A percentile compares a stretch with the other conserved stretches of the same genome.
These are phyloP conservation scores for Heterodera filipjevi DNA, from an alignment of 2,888 invertebrate species.

Conservation along the genomic window DNA sequence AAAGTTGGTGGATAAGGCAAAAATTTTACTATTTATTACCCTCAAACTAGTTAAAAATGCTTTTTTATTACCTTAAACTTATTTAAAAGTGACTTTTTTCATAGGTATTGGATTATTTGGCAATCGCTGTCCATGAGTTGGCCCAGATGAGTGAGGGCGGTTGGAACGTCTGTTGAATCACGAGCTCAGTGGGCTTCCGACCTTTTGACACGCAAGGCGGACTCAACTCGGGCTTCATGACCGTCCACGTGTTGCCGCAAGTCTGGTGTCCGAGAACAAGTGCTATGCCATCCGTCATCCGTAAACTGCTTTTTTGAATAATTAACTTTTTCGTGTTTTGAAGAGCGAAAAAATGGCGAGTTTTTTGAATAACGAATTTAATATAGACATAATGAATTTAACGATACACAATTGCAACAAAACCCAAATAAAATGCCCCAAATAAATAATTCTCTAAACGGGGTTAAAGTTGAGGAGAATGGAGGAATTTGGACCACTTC, in stretches of 20 bases:
- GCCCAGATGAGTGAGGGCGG: slow-evolving; percentile 75
- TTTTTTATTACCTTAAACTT: too few species aligned
- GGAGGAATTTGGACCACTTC: too few species aligned
- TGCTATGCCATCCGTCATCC: slow-evolving; percentile 74
- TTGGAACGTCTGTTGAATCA: slow-evolving; percentile 74
- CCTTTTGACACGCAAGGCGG: slow-evolving; percentile 76
- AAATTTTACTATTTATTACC: too few species aligned
- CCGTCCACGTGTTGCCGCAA: slow-evolving; percentile 74
- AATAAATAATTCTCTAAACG: too few species aligned
- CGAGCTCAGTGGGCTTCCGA: slow-evolving; percentile 73
- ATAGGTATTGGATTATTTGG: slow-evolving; percentile 70
- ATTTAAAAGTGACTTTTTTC: not conserved
- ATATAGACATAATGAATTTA: too few species aligned
- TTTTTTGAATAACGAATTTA: too few species aligned
- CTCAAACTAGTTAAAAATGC: not conserved
- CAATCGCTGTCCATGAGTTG: slow-evolving; percentile 74
- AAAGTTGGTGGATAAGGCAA: slow-evolving; percentile 70
- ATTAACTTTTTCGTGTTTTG: too few species aligned
- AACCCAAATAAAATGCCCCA: too few species aligned
- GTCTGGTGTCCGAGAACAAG: slow-evolving; percentile 67
- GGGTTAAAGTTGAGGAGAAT: too few species aligned
- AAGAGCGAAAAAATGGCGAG: too few species aligned
- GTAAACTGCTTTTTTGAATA: too few species aligned
- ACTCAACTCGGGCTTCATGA: slow-evolving; percentile 76
- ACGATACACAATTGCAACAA: too few species aligned